phyloP scores from a whole-genome alignment of 2,888 invertebrate species.

The Aphidius colemani region DNA sequence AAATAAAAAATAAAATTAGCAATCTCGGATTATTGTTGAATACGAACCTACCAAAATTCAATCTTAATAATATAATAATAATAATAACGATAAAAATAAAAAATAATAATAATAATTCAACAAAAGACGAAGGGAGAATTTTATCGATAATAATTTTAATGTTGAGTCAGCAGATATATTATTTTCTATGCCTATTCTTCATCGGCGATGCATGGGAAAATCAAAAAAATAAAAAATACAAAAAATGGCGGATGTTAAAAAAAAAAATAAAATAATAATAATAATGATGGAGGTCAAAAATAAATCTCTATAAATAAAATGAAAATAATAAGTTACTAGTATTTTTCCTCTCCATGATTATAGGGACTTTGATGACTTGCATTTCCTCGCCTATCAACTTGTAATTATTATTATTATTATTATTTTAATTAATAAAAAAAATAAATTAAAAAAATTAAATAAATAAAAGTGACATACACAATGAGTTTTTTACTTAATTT shows the following conservation, averaged over 20 bases:
- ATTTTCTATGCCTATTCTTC: conserved; percentile 10
- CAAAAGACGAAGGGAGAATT: conserved; percentile 19
- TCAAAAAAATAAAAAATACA: background rate
- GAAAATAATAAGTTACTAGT: too few species aligned
- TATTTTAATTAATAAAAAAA: too few species aligned
- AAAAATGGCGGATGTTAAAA: conserved; percentile 12
- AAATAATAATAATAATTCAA: conserved; percentile 7
- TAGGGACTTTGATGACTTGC: too few species aligned
- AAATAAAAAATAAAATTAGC: background rate
- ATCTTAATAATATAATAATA: conserved; percentile 1
- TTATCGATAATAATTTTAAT: conserved; percentile 26
- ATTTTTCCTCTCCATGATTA: too few species aligned
- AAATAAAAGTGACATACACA: too few species aligned
- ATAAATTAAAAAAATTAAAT: too few species aligned
- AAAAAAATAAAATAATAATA: conserved; percentile 18
- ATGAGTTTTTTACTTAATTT: too few species aligned
- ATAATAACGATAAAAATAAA: conserved; percentile 1
- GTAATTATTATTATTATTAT: too few species aligned
- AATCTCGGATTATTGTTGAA: background rate
- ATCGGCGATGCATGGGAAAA: conserved; percentile 9
- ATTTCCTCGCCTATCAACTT: too few species aligned
- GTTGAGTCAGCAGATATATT: conserved; percentile 21
- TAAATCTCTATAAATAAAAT: too few species aligned
- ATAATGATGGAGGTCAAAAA: background rate
- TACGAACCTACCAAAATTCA: background rate